Percentiles rank a stretch among this genome's conserved stretches.
These are phyloP conservation scores for Tetrapedia diversipes DNA, from an alignment of 2,888 invertebrate genomes.

Conservation along the genomic window DNA sequence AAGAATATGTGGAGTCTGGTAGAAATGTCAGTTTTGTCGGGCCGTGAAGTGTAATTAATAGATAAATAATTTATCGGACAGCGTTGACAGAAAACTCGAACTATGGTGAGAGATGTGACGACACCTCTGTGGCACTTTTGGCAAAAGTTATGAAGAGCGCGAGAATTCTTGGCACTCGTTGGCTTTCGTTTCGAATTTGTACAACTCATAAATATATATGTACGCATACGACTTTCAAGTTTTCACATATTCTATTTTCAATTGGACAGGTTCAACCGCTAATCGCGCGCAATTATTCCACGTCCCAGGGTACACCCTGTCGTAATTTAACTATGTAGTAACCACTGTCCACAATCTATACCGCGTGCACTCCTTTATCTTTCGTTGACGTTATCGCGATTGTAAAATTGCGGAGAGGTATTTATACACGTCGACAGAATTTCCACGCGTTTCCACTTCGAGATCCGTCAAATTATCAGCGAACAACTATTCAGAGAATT, in stretches of 20 bases:
- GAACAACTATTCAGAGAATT: neutral
- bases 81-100: conserved; percentile 6
- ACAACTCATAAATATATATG: neutral
- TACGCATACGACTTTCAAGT: conserved; percentile 7
- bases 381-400: neutral
- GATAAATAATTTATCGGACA: conserved; percentile 6
- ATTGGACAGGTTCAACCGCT: conserved; percentile 15
- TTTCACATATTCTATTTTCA: conserved; percentile 37
- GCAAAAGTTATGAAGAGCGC: conserved; percentile 41
- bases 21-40: neutral
- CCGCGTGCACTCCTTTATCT: neutral
- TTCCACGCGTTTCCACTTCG: too few species aligned
- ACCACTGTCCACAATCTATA: neutral
- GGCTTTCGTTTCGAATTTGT: conserved; percentile 9
- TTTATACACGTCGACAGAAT: neutral
- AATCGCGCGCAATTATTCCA: conserved; percentile 25
- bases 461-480: neutral
- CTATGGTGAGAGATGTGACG: conserved; percentile 27
- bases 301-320: conserved; percentile 2
- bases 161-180: conserved; percentile 45
- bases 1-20: too few species aligned
- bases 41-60: neutral
- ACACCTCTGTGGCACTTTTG: conserved; percentile 42
- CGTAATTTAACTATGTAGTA: too few species aligned
- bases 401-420: neutral